Evolutionary conservation across 1,140 invertebrate species (phyloP), one percentile per base, ranked within the genome.

Genomic region (Artemia franciscana): DNA sequence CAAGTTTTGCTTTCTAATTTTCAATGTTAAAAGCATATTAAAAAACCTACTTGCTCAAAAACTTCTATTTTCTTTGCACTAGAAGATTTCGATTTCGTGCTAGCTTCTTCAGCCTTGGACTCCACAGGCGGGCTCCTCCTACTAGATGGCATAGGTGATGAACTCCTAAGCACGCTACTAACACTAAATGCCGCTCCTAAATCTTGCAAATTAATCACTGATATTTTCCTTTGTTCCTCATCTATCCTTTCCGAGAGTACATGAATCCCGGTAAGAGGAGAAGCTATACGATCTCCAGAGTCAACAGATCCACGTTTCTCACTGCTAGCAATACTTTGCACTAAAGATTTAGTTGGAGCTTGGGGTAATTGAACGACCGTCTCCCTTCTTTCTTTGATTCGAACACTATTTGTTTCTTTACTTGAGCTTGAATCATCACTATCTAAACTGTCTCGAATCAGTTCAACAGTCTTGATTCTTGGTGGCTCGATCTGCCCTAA

Each of bases 191-290:
- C 69, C 12, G 70, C 66, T 56, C 66, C 66, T 24, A 70, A 62
- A 62, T 70, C 70, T 30, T 66, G 66, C 25, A 70, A 25, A 58
- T 66, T 67, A 24, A 70, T 70, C 18, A 70, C 67, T 12, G 69
- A 68, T 23, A 68, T 65, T 59, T 70, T 70, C 27, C 68, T 65
- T 56, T 65, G 62, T 25, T 68, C 66, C 12, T 66, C 67, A 24
- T 60, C 62, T 23, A 66, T 63, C n/a, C 60, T 60, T 61, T 67
- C 60, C 3, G 61, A 63, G 9, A 64, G 21, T 5, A 64, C 60
- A 21, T 63, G 51, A 23, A 61, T 58, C 12, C 58, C 63, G n/a
- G 57, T 56, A 12, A 24, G 28, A 21, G 26, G 60, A 9, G 27
- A 15, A 5, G 30, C 24, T 26, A 27, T 59, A 5, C 26, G 18